These are phyloP conservation scores for Oncorhynchus tshawytscha DNA, from an alignment of 2,113 vertebrate genomes.

Conservation along the genomic window DNA sequence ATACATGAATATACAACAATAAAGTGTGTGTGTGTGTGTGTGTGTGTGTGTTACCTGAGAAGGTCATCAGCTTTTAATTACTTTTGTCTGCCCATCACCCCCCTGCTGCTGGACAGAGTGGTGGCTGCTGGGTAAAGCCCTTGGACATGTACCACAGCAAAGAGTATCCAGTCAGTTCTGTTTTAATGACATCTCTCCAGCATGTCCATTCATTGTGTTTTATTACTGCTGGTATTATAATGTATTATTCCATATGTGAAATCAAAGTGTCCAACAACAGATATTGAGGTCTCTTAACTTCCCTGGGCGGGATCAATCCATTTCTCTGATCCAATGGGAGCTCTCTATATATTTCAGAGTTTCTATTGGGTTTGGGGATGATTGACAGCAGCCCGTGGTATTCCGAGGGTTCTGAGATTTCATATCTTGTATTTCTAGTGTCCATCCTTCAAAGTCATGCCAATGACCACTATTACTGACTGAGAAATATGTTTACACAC, in stretches of 20 bases:
- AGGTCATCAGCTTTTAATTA: not conserved
- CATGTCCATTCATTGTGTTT: not conserved
- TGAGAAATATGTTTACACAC: slow-evolving; percentile 38
- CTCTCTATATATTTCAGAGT: too few relatives aligned
- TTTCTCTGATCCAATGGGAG: not conserved
- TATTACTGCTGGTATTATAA: not conserved
- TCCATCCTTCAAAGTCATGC: slow-evolving; percentile 17
- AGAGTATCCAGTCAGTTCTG: not conserved
- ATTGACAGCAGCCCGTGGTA: not conserved
- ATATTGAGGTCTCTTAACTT: not conserved
- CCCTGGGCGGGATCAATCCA: not conserved
- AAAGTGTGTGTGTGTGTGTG: too few relatives aligned
- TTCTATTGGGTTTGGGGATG: not conserved
- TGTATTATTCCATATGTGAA: not conserved
- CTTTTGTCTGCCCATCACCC: slow-evolving; percentile 13
- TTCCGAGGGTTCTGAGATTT: not conserved
- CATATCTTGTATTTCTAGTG: not conserved
- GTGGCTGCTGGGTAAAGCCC: slow-evolving; percentile 12
- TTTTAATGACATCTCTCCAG: not conserved
- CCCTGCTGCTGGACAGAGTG: slow-evolving; percentile 62
- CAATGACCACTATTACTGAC: slow-evolving; percentile 21
- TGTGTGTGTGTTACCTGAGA: not conserved
- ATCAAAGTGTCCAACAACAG: not conserved
- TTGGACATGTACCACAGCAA: not conserved
- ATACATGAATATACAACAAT: too few relatives aligned